Evolutionary conservation across 2,797 vertebrate species (phyloP).

Genomic region (Galaxias olidus): DNA sequence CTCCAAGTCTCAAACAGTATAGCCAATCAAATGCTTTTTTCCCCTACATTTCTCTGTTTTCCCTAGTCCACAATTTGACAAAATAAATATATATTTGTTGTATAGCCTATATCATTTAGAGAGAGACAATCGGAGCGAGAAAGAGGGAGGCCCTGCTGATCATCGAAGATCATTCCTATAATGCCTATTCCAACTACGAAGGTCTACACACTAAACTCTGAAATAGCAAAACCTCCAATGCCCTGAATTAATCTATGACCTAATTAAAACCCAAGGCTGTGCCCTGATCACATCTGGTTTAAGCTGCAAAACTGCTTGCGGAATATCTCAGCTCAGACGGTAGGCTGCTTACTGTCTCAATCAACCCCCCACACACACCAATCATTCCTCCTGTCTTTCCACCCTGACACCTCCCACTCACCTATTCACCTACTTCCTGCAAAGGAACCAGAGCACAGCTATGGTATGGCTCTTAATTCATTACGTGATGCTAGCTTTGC

Average conservation of each 20-base stretch:
- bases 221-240: constrained; percentile 18
- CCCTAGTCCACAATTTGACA: too few relatives aligned
- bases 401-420: constrained; percentile 6
- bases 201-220: constrained; percentile 22
- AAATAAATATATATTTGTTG: too few relatives aligned
- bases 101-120: too few relatives aligned
- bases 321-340: constrained; percentile 25
- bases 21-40: too few relatives aligned
- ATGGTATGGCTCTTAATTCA: constrained; percentile 17
- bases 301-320: constrained; percentile 11
- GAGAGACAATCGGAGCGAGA: too few relatives aligned
- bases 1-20: too few relatives aligned
- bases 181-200: too few relatives aligned
- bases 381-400: neutral
- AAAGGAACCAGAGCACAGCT: neutral
- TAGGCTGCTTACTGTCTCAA: constrained; percentile 24
- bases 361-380: constrained; percentile 5
- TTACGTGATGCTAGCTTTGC: constrained; percentile 28
- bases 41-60: too few relatives aligned
- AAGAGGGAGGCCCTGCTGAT: too few relatives aligned
- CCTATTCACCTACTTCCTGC: neutral
- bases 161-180: too few relatives aligned
- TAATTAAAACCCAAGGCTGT: constrained; percentile 22
- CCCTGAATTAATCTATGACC: constrained; percentile 38
- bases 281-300: constrained; percentile 29